Percentiles rank a stretch among this genome's conserved stretches.
These are phyloP conservation scores for Luidia sarsii DNA, from an alignment of 53 echinoderm and acorn worm species.

Conservation along the genomic window DNA sequence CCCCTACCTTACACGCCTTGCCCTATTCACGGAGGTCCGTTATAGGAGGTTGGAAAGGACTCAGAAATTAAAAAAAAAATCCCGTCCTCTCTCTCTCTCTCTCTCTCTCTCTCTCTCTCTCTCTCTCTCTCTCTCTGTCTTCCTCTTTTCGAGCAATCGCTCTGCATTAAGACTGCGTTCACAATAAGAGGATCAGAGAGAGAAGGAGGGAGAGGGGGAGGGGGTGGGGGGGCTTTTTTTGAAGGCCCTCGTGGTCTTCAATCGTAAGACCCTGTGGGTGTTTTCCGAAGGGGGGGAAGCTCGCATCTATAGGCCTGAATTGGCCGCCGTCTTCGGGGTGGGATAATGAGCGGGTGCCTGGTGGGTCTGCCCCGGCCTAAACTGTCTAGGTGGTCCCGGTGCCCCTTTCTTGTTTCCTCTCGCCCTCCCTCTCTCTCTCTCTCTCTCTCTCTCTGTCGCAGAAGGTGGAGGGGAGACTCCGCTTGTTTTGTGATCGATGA, in stretches of 20 bases:
- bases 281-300: not conserved
- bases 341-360: conserved; percentile 15
- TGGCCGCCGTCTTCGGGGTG: not conserved
- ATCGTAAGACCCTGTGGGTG: conserved; percentile 23
- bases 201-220: too few relatives aligned
- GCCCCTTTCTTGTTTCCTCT: not conserved
- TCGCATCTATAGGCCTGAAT: conserved; percentile 7
- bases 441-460: too few relatives aligned
- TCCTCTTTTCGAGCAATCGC: conserved; percentile 12
- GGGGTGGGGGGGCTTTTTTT: too few relatives aligned
- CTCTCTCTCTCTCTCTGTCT: too few relatives aligned
- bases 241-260: not conserved
- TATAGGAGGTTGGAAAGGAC: not conserved
- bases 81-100: too few relatives aligned
- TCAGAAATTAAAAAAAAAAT: not conserved
- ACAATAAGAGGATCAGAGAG: too few relatives aligned
- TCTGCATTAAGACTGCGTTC: conserved; percentile 19
- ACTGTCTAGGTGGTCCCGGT: conserved; percentile 42
- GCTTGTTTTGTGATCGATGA: conserved; percentile 24
- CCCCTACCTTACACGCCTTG: not conserved
- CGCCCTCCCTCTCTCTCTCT: too few relatives aligned
- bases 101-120: too few relatives aligned
- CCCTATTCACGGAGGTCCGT: conserved; percentile 19
- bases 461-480: too few relatives aligned
- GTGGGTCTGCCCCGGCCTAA: not conserved